Percentiles rank a stretch among this genome's conserved stretches.
Conservation (phyloP, 2,113 vertebrate genomes). For the Vulpes ferrilata region DNA sequence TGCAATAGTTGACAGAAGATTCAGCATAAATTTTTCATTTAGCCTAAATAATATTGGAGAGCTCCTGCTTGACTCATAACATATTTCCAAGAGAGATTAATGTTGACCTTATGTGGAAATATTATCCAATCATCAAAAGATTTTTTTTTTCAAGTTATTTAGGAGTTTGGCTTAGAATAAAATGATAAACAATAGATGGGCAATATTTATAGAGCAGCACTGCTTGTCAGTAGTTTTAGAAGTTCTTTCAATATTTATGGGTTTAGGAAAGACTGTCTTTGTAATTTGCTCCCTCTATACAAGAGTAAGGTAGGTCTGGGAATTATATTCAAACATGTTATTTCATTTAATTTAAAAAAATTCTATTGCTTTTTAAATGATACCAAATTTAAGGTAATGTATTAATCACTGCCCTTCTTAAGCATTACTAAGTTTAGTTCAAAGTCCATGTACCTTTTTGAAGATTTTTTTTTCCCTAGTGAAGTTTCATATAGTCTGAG, state of each 20-base stretch:
- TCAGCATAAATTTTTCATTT: not conserved
- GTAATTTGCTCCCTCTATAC: not conserved
- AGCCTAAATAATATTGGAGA: not conserved
- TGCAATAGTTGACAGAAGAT: not conserved
- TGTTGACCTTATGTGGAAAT: slow-evolving; percentile 13
- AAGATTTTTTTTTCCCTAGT: not conserved
- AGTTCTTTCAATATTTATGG: not conserved
- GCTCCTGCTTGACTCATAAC: not conserved
- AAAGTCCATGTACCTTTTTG: not conserved
- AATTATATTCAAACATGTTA: not conserved
- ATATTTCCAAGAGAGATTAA: not conserved
- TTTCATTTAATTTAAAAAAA: slow-evolving; percentile 34
- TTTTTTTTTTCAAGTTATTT: not conserved
- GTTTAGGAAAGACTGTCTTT: not conserved
- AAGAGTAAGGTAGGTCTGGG: not conserved
- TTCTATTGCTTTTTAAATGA: slow-evolving; percentile 47
- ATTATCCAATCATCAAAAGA: not conserved
- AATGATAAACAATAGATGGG: slow-evolving; percentile 21
- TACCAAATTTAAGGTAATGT: not conserved
- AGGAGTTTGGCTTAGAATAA: slow-evolving; percentile 25
- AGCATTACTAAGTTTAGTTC: slow-evolving; percentile 15
- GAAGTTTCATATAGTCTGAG: not conserved
- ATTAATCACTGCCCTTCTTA: not conserved
- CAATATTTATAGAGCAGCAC: not conserved
- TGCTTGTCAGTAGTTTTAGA: not conserved